phyloP scores from a whole-genome alignment of 1,140 invertebrate genomes.

The Drosophila sucinea region DNA sequence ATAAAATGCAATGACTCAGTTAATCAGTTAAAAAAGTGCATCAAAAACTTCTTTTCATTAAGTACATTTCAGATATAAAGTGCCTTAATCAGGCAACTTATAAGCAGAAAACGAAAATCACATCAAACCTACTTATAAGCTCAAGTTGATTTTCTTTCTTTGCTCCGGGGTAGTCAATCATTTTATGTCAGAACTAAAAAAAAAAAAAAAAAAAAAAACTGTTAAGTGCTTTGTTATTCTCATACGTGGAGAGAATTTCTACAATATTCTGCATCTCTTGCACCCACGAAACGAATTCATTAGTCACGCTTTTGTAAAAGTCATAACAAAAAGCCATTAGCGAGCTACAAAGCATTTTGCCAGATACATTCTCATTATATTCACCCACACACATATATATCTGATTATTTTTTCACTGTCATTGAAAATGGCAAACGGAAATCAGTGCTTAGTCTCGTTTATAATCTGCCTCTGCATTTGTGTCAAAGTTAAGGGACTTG shows the following conservation, averaged over 20 bases:
- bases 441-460: neutral
- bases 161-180: neutral
- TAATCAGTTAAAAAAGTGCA: neutral
- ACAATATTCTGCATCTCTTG: neutral
- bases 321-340: slow-evolving; percentile 11
- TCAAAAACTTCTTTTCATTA: slow-evolving; percentile 24
- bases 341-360: neutral
- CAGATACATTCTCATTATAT: neutral
- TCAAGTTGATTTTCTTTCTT: neutral
- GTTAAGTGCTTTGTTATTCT: neutral
- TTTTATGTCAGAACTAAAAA: neutral
- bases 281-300: neutral
- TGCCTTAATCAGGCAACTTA: too few species aligned
- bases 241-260: neutral
- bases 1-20: neutral
- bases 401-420: neutral
- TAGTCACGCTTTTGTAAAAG: neutral
- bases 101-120: too few species aligned
- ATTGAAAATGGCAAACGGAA: slow-evolving; percentile 21
- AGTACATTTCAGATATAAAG: slow-evolving; percentile 29
- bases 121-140: neutral
- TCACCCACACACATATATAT: too few species aligned
- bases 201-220: neutral
- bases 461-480: neutral
- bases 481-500: slow-evolving; percentile 83